A percentile compares a stretch with the other conserved stretches of the same genome.
phyloP scores from a whole-genome alignment of 2,113 vertebrate genomes.

The Lasiurus borealis region DNA sequence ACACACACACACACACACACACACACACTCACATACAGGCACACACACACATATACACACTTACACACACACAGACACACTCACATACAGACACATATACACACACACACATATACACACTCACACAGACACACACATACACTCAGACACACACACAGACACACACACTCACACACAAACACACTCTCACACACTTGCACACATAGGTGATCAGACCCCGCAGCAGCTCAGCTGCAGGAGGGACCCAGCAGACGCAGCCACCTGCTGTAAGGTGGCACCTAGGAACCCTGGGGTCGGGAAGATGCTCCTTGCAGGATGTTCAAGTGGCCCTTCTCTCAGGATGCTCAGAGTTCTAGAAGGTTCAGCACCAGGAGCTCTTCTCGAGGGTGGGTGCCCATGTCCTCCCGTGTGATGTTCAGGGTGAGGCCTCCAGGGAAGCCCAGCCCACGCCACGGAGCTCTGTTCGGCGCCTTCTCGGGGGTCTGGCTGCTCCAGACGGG shows the following conservation, averaged over 20 bases:
- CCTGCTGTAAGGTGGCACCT: fast-evolving
- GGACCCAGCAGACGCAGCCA: background rate
- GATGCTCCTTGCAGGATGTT: background rate
- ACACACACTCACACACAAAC: no score
- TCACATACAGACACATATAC: no score
- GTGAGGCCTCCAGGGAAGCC: background rate
- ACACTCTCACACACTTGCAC: no score
- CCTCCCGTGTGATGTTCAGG: background rate
- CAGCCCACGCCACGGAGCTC: fast-evolving
- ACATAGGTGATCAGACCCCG: background rate
- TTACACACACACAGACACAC: no score
- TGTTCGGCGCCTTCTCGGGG: no score
- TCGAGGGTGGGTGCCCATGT: background rate
- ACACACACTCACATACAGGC: no score
- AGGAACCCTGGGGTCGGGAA: fast-evolving
- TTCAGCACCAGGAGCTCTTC: background rate
- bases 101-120: no score
- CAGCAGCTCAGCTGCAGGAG: no score
- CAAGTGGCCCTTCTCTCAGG: background rate
- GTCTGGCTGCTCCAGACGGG: background rate
- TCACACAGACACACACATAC: no score
- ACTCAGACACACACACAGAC: no score
- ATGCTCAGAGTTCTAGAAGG: background rate
- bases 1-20: no score
- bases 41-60: no score